Percentiles rank a stretch among this genome's conserved stretches.
Conservation (phyloP, 2,888 invertebrate genomes). For the Sinotaia quadrata region DNA sequence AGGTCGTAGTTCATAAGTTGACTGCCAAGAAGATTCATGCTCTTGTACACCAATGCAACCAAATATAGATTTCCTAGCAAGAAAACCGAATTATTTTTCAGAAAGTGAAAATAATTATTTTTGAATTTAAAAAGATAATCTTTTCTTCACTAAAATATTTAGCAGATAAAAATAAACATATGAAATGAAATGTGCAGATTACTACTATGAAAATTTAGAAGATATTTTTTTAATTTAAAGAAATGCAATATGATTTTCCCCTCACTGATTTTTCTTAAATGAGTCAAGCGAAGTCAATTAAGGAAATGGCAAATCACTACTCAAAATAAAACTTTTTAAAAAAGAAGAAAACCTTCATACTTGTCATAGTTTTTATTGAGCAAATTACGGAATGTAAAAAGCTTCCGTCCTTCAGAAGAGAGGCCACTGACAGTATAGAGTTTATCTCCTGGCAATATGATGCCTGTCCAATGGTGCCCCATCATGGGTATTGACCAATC, state of each 20-base stretch:
- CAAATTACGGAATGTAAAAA: conserved; percentile 64
- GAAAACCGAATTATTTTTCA: no score
- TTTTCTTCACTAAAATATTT: neutral
- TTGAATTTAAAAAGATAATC: neutral
- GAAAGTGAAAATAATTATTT: neutral
- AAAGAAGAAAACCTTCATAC: no score
- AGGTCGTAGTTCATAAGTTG: conserved; percentile 58
- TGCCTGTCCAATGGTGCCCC: conserved; percentile 46
- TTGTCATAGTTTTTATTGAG: conserved; percentile 64
- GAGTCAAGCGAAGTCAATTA: no score
- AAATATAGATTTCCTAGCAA: conserved; percentile 50
- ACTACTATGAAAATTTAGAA: no score
- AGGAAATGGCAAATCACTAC: no score
- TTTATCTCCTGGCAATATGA: conserved; percentile 64
- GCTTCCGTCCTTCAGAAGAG: conserved; percentile 46
- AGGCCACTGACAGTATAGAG: conserved; percentile 45
- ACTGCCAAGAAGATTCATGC: conserved; percentile 62
- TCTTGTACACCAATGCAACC: conserved; percentile 69
- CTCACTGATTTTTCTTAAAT: no score
- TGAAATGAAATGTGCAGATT: no score
- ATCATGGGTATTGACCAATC: conserved; percentile 66
- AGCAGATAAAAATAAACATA: conserved; percentile 2
- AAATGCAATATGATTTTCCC: no score
- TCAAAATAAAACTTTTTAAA: no score
- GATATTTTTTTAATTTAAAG: no score